Evolutionary conservation across 1,140 invertebrate species (phyloP).

Genomic region (Heliconius hewitsoni): DNA sequence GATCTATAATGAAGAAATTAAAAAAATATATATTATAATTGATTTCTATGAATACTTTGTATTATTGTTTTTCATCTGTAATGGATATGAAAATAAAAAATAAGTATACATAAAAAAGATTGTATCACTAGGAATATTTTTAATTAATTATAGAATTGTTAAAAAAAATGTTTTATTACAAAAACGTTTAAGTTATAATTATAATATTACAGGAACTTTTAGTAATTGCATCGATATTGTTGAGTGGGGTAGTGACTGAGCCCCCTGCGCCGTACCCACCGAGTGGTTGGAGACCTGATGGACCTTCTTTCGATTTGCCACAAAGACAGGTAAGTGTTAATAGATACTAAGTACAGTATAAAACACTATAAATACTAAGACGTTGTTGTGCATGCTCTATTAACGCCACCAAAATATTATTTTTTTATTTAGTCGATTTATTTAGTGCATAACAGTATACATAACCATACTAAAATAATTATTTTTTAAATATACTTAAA

Average conservation of each 20-base stretch:
- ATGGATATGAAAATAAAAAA: too few relatives aligned
- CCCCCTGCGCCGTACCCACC: constrained; percentile 77
- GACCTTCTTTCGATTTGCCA: constrained; percentile 82
- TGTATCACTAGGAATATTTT: not conserved
- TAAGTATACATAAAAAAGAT: not conserved
- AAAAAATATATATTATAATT: not conserved
- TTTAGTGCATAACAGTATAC: too few relatives aligned
- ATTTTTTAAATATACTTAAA: too few relatives aligned
- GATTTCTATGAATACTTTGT: not conserved
- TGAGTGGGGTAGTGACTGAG: constrained; percentile 50
- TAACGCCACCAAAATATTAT: too few relatives aligned
- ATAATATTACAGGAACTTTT: constrained; percentile 48
- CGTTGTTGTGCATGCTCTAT: too few relatives aligned
- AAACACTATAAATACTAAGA: too few relatives aligned
- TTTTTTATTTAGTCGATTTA: too few relatives aligned
- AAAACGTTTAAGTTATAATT: not conserved
- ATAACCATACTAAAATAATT: too few relatives aligned
- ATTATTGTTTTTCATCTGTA: constrained; percentile 6
- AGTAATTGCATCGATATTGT: constrained; percentile 52
- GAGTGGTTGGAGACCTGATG: constrained; percentile 82
- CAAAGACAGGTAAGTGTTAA: constrained; percentile 28
- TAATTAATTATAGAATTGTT: not conserved
- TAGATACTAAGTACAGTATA: not conserved
- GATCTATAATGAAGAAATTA: not conserved
- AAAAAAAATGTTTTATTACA: too few relatives aligned